Evolutionary conservation across 2,113 vertebrate genomes (phyloP).

Genomic region (Pseudois nayaur): DNA sequence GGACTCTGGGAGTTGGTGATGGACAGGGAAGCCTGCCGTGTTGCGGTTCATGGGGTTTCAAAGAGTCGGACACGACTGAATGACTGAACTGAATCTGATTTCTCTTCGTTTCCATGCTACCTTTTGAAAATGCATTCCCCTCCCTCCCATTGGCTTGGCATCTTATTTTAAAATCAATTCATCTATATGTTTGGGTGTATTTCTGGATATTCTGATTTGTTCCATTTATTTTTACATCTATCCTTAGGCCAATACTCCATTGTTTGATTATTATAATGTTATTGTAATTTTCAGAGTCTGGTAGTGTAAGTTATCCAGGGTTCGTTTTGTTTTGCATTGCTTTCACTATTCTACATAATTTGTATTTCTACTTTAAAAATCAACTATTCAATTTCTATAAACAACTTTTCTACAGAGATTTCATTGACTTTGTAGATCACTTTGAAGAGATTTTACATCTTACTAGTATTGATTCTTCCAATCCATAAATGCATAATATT

Average conservation of each 20-base stretch:
- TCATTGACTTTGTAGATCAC: neutral
- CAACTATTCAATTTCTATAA: neutral
- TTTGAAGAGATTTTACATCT: neutral
- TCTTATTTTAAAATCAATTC: neutral
- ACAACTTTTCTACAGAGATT: neutral
- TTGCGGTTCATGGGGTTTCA: rapidly evolving
- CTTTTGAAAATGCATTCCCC: neutral
- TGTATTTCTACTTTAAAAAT: neutral
- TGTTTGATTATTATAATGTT: neutral
- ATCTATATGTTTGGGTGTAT: neutral
- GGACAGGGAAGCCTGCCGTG: neutral
- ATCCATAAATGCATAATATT: neutral
- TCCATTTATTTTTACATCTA: neutral
- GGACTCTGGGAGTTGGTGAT: neutral
- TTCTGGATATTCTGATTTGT: neutral
- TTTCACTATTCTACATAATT: neutral
- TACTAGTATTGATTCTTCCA: neutral
- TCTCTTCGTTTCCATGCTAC: neutral
- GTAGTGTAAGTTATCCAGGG: neutral
- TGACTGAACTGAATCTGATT: neutral
- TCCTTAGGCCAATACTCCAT: neutral
- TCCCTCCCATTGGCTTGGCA: neutral
- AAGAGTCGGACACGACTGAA: neutral
- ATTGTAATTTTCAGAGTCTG: neutral
- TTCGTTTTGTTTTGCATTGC: neutral